These are phyloP conservation scores for pig (Sus scrofa) DNA, from an alignment of 2,113 vertebrate species.

Conservation along the genomic window T2T-Sscrofa CM000815.6:94578001-94578500, in stretches of 20 bases:
- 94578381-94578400: too few species aligned
- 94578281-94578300: background rate
- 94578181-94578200: background rate
- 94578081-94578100: background rate
- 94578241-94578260: background rate
- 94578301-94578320: background rate
- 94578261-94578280: background rate
- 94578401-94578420: too few species aligned
- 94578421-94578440: too few species aligned
- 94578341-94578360: background rate
- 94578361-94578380: background rate
- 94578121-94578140: background rate
- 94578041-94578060: background rate
- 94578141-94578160: background rate
- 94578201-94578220: background rate
- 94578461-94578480: too few species aligned
- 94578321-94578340: constrained; percentile 3
- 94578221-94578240: background rate
- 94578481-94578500: too few species aligned
- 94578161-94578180: background rate
- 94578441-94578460: too few species aligned
- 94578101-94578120: background rate
- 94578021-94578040: background rate
- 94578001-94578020: background rate
- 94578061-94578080: background rate